These are phyloP conservation scores for Benitochromis conjunctus DNA, from an alignment of 2,113 vertebrate genomes.

Conservation along the genomic window DNA sequence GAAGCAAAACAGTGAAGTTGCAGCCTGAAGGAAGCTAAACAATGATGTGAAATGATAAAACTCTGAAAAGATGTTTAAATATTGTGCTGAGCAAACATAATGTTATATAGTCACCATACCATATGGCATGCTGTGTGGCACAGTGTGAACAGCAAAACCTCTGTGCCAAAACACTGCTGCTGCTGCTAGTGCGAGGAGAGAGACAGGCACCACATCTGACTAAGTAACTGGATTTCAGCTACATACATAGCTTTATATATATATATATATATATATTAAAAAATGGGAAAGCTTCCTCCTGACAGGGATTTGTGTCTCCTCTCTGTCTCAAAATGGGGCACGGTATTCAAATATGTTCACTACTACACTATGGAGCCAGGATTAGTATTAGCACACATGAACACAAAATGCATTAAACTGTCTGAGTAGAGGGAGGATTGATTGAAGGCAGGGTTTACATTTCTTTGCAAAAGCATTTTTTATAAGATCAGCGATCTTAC, in stretches of 20 bases:
- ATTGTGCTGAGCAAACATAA: background rate
- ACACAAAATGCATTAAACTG: background rate
- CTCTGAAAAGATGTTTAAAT: background rate
- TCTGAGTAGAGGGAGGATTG: background rate
- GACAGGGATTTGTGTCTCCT: background rate
- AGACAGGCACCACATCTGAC: background rate
- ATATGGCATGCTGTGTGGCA: background rate
- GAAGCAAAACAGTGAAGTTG: background rate
- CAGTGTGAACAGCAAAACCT: background rate
- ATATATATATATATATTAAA: background rate
- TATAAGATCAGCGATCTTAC: background rate
- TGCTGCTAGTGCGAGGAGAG: background rate
- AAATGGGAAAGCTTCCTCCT: background rate
- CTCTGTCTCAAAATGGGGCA: background rate
- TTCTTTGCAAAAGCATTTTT: background rate
- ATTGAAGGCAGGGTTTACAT: background rate
- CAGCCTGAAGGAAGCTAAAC: background rate
- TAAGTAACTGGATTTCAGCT: background rate
- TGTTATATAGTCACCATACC: background rate
- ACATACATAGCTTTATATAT: background rate
- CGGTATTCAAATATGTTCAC: background rate
- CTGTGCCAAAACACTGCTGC: background rate
- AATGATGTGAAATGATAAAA: background rate
- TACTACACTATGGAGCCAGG: background rate
- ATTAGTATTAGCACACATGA: background rate